A percentile compares a stretch with the other conserved stretches of the same genome.
These are phyloP conservation scores for Butastur rufipennis DNA, from an alignment of 2,113 vertebrate genomes.

Conservation along the genomic window DNA sequence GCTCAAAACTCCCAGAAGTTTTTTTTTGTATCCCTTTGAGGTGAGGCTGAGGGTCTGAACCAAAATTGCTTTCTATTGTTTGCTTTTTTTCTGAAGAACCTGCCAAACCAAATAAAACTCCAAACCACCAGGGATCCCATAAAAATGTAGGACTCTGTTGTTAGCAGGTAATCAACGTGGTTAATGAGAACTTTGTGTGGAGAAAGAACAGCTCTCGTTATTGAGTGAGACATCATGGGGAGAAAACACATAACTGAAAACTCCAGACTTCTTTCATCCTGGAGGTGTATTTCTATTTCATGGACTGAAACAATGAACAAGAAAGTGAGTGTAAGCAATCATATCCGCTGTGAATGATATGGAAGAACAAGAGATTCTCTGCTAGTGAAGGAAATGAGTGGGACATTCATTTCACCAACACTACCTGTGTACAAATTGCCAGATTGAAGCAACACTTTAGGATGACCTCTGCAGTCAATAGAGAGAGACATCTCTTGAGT, in stretches of 20 bases:
- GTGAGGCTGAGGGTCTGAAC: neutral
- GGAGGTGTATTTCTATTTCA: neutral
- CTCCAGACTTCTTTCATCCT: neutral
- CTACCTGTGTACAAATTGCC: neutral
- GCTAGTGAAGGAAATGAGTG: neutral
- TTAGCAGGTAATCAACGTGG: neutral
- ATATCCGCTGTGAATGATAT: neutral
- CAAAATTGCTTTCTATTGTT: neutral
- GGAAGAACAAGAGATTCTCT: neutral
- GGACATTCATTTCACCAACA: neutral
- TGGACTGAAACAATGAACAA: neutral
- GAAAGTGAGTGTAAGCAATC: neutral
- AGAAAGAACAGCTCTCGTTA: neutral
- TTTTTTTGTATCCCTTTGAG: neutral
- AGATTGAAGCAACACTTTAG: neutral
- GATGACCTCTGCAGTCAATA: neutral
- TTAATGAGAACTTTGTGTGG: neutral
- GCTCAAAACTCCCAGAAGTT: neutral
- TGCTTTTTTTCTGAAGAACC: neutral
- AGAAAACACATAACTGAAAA: neutral
- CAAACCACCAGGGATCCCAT: neutral
- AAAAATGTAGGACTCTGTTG: neutral
- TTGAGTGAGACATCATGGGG: neutral
- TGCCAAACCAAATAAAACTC: neutral
- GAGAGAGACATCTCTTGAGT: neutral